Percentiles rank a stretch among this genome's conserved stretches.
Evolutionary conservation across 2,113 vertebrate species (phyloP).

Genomic region (Megaleporinus macrocephalus): DNA sequence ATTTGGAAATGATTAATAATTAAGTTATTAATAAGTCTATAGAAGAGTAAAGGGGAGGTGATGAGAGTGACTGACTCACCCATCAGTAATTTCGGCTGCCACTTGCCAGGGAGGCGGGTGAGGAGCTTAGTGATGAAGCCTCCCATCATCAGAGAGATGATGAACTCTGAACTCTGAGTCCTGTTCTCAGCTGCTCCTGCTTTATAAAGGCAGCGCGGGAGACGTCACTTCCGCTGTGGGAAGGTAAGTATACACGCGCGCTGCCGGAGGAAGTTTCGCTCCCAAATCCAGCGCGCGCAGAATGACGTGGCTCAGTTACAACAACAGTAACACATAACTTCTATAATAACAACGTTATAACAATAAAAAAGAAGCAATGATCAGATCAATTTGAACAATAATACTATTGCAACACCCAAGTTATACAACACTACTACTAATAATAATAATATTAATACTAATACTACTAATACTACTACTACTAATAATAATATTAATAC

Average conservation of each 20-base stretch:
- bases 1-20: too few species aligned
- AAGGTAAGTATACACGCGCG: background rate
- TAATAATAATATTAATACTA: background rate
- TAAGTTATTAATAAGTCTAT: too few species aligned
- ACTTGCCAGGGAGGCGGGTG: background rate
- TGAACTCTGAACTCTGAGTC: background rate
- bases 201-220: background rate
- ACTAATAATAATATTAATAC: too few species aligned
- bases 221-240: conserved; percentile 14
- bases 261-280: too few species aligned
- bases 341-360: too few species aligned
- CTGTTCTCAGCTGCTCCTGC: background rate
- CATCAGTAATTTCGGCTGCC: conserved; percentile 30
- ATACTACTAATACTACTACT: background rate
- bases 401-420: too few species aligned
- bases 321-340: too few species aligned
- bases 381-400: too few species aligned
- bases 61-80: background rate
- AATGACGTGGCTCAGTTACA: too few species aligned
- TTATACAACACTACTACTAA: too few species aligned
- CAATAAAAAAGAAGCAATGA: too few species aligned
- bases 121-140: conserved; percentile 18
- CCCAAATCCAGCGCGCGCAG: too few species aligned
- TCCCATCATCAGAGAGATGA: background rate
- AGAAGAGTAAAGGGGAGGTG: background rate